Conservation (phyloP, 2,888 invertebrate genomes). For the Calephelis perditalis region DNA sequence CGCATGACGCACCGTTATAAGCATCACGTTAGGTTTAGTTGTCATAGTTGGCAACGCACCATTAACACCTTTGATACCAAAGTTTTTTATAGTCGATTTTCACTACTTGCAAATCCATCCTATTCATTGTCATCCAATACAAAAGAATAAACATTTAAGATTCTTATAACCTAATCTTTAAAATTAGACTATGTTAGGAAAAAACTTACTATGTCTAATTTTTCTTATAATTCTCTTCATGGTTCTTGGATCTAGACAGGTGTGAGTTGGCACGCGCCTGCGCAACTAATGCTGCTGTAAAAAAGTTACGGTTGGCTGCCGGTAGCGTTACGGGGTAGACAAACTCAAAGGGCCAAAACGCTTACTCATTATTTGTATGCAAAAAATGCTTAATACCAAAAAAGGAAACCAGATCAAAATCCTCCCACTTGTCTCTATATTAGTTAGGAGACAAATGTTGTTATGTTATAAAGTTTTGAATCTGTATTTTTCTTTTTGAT, state of each 20-base stretch:
- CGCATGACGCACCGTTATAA: too few species aligned
- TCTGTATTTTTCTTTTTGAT: too few species aligned
- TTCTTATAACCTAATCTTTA: too few species aligned
- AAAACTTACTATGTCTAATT: constrained; percentile 58
- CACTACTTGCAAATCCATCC: too few species aligned
- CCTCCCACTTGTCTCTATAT: constrained; percentile 4
- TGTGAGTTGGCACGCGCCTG: constrained; percentile 47
- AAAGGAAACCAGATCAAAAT: constrained; percentile 19
- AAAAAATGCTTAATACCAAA: constrained; percentile 9
- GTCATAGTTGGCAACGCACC: too few species aligned
- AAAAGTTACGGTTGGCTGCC: constrained; percentile 51
- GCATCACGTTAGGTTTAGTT: too few species aligned
- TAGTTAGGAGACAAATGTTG: too few species aligned
- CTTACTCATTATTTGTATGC: constrained; percentile 23
- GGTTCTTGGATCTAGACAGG: constrained; percentile 28
- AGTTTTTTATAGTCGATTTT: too few species aligned
- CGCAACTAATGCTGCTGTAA: constrained; percentile 45
- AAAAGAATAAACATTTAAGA: too few species aligned
- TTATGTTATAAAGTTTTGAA: too few species aligned
- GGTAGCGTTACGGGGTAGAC: constrained; percentile 57
- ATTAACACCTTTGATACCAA: too few species aligned
- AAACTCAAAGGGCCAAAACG: constrained; percentile 45
- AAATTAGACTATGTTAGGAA: constrained; percentile 7
- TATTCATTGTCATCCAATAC: too few species aligned
- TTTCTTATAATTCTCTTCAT: constrained; percentile 63